These are phyloP conservation scores for Pelosia muscerda DNA, from an alignment of 2,888 invertebrate genomes.

Conservation along the genomic window DNA sequence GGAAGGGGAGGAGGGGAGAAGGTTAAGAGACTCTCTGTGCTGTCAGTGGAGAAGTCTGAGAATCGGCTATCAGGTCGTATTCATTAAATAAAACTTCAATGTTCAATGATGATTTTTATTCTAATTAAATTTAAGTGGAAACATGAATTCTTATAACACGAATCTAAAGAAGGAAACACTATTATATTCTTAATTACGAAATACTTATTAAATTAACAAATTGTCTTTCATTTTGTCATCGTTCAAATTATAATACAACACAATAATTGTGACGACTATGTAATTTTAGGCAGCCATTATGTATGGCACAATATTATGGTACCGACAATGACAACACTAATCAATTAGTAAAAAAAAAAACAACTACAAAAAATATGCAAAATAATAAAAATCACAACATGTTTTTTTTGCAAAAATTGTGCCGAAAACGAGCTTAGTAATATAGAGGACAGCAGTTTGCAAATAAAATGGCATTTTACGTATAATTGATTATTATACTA, in stretches of 20 bases:
- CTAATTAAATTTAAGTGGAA: slow-evolving; percentile 86
- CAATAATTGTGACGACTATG: slow-evolving; percentile 49
- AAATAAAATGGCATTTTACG: neutral
- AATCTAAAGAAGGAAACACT: slow-evolving; percentile 86
- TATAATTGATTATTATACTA: neutral
- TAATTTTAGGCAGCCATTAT: slow-evolving; percentile 56
- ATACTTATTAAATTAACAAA: slow-evolving; percentile 84
- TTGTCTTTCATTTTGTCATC: slow-evolving; percentile 81
- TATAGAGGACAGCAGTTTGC: slow-evolving; percentile 45
- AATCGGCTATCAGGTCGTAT: neutral
- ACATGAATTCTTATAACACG: slow-evolving; percentile 87
- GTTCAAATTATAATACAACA: slow-evolving; percentile 62
- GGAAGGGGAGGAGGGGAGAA: no score
- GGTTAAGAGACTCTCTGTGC: no score
- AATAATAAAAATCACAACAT: slow-evolving; percentile 54
- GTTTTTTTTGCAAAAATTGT: slow-evolving; percentile 58
- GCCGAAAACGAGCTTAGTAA: slow-evolving; percentile 58
- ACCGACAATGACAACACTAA: slow-evolving; percentile 60
- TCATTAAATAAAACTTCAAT: slow-evolving; percentile 65
- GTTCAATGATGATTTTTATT: slow-evolving; percentile 84
- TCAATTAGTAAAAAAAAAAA: slow-evolving; percentile 53
- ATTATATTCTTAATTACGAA: slow-evolving; percentile 85
- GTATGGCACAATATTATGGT: slow-evolving; percentile 69
- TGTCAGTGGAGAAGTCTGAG: no score
- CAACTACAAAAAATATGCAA: slow-evolving; percentile 55